Conservation (phyloP, 2,113 vertebrate species). For the Cyprinodon tularosa region DNA sequence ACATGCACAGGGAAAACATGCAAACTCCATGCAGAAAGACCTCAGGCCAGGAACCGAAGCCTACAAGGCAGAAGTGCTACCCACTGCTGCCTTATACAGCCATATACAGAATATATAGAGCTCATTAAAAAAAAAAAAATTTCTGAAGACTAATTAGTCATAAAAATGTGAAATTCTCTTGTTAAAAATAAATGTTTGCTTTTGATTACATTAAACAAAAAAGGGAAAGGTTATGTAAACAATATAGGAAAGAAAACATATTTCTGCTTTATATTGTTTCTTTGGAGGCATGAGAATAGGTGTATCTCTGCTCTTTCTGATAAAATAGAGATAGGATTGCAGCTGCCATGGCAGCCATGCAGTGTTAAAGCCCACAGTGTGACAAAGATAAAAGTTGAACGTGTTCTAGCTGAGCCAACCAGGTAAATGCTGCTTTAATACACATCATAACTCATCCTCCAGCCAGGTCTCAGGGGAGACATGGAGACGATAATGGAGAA, state of each 20-base stretch:
- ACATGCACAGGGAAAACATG: too few relatives aligned
- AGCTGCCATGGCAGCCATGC: conserved; percentile 45
- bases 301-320: not conserved
- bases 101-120: too few relatives aligned
- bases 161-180: not conserved
- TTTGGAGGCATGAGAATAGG: not conserved
- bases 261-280: not conserved
- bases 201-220: not conserved
- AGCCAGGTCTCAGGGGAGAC: conserved; percentile 46
- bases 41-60: too few relatives aligned
- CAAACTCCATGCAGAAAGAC: too few relatives aligned
- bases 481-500: conserved; percentile 56
- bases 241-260: not conserved
- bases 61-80: too few relatives aligned
- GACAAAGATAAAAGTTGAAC: conserved; percentile 61
- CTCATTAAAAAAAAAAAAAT: not conserved
- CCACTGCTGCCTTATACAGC: too few relatives aligned
- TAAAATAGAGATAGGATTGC: conserved; percentile 21
- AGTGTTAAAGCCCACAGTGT: conserved; percentile 30
- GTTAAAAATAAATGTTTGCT: not conserved
- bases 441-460: conserved; percentile 66
- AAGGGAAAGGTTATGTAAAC: not conserved
- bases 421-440: conserved; percentile 71
- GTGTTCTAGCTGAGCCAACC: conserved; percentile 54
- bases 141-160: not conserved